A percentile compares a stretch with the other conserved stretches of the same genome.
These are phyloP conservation scores for Ochlodes sylvanus DNA, from an alignment of 2,888 invertebrate species.

Conservation along the genomic window DNA sequence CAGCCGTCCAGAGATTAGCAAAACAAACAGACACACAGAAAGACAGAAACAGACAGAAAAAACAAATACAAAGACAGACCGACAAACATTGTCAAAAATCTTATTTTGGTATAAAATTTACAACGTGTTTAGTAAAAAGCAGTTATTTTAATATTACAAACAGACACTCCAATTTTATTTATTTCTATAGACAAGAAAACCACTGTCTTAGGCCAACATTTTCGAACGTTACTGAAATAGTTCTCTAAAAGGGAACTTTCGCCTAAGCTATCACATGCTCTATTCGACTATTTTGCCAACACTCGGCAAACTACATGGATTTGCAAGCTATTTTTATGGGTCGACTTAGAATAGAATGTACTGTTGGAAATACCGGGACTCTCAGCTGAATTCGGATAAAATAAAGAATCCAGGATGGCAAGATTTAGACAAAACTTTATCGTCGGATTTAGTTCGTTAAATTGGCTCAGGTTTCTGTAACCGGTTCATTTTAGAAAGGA, in stretches of 20 bases:
- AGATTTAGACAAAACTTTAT: constrained; percentile 34
- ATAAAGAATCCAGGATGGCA: constrained; percentile 30
- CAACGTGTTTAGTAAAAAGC: too few species aligned
- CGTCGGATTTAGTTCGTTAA: constrained; percentile 32
- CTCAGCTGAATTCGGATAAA: constrained; percentile 34
- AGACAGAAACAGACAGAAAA: too few species aligned
- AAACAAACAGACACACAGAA: too few species aligned
- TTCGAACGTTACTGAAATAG: constrained; percentile 41
- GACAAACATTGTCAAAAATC: too few species aligned
- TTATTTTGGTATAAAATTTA: too few species aligned
- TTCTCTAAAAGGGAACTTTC: constrained; percentile 62
- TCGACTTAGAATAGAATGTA: constrained; percentile 59
- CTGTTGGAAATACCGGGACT: constrained; percentile 23
- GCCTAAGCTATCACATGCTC: constrained; percentile 72
- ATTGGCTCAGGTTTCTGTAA: constrained; percentile 26
- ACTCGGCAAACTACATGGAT: constrained; percentile 65
- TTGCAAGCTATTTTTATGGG: constrained; percentile 72
- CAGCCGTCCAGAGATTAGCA: too few species aligned
- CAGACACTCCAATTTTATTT: too few species aligned
- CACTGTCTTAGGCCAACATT: background rate
- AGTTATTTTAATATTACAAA: too few species aligned
- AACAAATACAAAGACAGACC: too few species aligned
- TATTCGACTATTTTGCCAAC: constrained; percentile 70
- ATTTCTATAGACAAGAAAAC: too few species aligned
- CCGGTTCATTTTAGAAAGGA: constrained; percentile 18